Conservation (phyloP, 2,888 invertebrate species). For the Odiellus spinosus region DNA sequence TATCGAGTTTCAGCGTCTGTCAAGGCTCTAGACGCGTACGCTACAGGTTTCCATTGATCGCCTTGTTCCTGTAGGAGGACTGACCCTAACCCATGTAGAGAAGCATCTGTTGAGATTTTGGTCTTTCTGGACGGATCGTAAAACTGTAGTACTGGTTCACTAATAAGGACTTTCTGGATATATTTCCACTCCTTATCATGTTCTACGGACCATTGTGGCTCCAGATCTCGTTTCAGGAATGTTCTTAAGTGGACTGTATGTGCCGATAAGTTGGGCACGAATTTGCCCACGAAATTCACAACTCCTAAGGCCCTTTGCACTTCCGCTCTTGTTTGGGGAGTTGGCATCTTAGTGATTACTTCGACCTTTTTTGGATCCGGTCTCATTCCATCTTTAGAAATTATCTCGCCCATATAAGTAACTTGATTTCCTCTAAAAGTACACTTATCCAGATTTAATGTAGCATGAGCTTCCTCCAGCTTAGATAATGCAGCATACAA, state of each 20-base stretch:
- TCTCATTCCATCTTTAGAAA: slow-evolving; percentile 3
- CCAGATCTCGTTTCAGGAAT: not conserved
- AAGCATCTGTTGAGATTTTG: not conserved
- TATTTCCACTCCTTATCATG: slow-evolving; percentile 1
- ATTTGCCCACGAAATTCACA: not conserved
- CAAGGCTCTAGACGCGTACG: not conserved
- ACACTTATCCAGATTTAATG: slow-evolving; percentile 1
- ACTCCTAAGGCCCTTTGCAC: not conserved
- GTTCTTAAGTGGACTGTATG: not conserved
- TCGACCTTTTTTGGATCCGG: slow-evolving; percentile 4
- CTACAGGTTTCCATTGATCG: not conserved
- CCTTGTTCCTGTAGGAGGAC: not conserved
- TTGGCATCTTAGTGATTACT: slow-evolving; percentile 1
- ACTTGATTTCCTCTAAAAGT: not conserved
- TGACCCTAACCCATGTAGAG: not conserved
- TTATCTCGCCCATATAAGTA: slow-evolving; percentile 6
- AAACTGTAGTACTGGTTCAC: slow-evolving; percentile 23
- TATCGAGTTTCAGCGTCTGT: not conserved
- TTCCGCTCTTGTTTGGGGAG: slow-evolving; percentile 1
- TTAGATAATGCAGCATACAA: slow-evolving; percentile 1
- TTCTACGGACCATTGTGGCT: not conserved
- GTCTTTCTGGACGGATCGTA: slow-evolving; percentile 22
- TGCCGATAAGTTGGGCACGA: not conserved
- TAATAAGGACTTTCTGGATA: slow-evolving; percentile 13
- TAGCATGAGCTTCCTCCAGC: not conserved